These are phyloP conservation scores for Cryptus viduatorius DNA, from an alignment of 2,888 invertebrate species.

Conservation along the genomic window DNA sequence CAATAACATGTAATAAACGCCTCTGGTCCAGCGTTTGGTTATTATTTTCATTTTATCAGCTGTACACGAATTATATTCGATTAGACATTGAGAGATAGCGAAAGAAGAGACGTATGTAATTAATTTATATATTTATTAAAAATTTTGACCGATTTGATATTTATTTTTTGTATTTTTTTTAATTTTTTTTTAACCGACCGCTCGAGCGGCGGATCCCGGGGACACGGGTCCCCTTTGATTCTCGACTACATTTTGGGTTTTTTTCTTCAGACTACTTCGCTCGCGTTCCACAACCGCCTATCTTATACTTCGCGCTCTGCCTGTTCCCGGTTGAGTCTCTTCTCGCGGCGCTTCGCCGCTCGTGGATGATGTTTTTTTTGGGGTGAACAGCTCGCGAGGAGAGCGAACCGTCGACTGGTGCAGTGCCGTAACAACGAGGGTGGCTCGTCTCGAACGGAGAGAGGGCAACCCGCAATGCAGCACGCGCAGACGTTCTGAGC, in stretches of 20 bases:
- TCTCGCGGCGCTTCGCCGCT: no score
- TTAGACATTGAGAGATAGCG: conserved; percentile 60
- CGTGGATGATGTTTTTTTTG: not conserved
- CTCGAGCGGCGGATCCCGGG: conserved; percentile 37
- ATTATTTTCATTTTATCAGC: conserved; percentile 9
- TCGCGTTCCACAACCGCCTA: conserved; percentile 44
- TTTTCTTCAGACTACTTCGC: conserved; percentile 3
- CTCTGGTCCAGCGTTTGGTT: conserved; percentile 18
- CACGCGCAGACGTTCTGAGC: conserved; percentile 81
- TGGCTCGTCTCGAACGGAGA: conserved; percentile 62
- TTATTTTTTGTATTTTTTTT: not conserved
- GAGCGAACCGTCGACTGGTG: conserved; percentile 69
- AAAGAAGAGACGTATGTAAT: conserved; percentile 41
- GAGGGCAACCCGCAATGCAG: conserved; percentile 80
- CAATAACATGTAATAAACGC: conserved; percentile 12
- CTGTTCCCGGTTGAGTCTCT: not conserved
- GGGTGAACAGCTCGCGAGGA: conserved; percentile 56
- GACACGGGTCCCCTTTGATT: conserved; percentile 51
- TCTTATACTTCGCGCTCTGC: conserved; percentile 59
- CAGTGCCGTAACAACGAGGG: conserved; percentile 76
- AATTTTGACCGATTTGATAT: conserved; percentile 1
- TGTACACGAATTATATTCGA: conserved; percentile 43
- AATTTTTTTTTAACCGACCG: conserved; percentile 37
- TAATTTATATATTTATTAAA: conserved; percentile 15
- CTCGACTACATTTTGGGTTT: conserved; percentile 66